A percentile compares a stretch with the other conserved stretches of the same genome.
These are phyloP conservation scores for Dallia pectoralis DNA, from an alignment of 2,797 vertebrate species.

Conservation along the genomic window DNA sequence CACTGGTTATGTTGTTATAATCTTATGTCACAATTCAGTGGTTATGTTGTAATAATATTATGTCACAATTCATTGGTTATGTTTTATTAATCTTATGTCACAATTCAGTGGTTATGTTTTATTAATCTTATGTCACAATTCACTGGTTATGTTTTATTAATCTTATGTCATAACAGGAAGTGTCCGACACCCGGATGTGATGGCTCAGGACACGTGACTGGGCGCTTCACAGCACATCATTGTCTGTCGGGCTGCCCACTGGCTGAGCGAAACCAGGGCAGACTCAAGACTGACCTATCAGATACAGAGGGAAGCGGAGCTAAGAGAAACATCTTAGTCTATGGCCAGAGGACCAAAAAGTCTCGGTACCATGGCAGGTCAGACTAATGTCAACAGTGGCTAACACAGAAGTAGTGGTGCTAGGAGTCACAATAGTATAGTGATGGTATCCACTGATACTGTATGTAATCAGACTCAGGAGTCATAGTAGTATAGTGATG, in stretches of 20 bases:
- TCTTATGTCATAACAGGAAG: conserved; percentile 75
- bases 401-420: not conserved
- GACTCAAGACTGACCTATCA: conserved; percentile 87
- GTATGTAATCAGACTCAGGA: too few relatives aligned
- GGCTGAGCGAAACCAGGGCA: conserved; percentile 94
- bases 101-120: not conserved
- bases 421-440: too few relatives aligned
- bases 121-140: too few relatives aligned
- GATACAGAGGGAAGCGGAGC: conserved; percentile 81
- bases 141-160: too few relatives aligned
- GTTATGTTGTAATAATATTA: too few relatives aligned
- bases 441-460: too few relatives aligned
- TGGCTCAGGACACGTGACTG: conserved; percentile 94
- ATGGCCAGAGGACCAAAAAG: conserved; percentile 88
- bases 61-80: too few relatives aligned
- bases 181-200: conserved; percentile 98
- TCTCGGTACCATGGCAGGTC: conserved; percentile 93
- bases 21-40: too few relatives aligned
- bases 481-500: too few relatives aligned
- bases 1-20: not conserved
- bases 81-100: too few relatives aligned
- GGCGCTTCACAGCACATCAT: conserved; percentile 96
- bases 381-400: conserved; percentile 13
- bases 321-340: conserved; percentile 85
- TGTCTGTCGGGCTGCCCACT: conserved; percentile 96